Conservation (phyloP, 1,140 invertebrate species). For the Conus betulinus region DNA sequence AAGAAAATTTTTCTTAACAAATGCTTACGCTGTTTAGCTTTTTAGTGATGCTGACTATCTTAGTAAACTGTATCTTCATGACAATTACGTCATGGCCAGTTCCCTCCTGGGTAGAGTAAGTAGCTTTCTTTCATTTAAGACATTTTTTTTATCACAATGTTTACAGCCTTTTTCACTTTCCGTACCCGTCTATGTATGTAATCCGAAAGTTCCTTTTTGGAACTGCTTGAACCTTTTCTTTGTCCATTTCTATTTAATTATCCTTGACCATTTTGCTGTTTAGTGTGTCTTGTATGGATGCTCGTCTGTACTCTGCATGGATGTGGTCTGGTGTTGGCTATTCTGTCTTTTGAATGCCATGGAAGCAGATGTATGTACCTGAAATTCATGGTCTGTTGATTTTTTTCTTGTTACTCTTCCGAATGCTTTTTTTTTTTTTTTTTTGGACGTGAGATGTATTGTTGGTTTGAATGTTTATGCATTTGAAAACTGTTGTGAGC, state of each 20-base stretch:
- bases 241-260: not conserved
- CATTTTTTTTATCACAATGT: too few relatives aligned
- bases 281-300: not conserved
- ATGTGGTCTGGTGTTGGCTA: not conserved
- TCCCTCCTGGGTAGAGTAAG: not conserved
- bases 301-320: not conserved
- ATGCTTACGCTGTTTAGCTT: not conserved
- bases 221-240: not conserved
- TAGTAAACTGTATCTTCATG: slow-evolving; percentile 7
- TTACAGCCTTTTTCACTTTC: not conserved
- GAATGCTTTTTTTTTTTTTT: not conserved
- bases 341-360: not conserved
- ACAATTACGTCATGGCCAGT: not conserved
- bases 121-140: not conserved
- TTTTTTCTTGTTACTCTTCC: not conserved
- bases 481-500: too few relatives aligned
- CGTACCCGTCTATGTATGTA: not conserved
- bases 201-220: not conserved
- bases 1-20: not conserved
- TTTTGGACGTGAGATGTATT: not conserved
- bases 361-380: not conserved
- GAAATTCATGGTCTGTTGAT: not conserved
- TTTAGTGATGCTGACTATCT: not conserved
- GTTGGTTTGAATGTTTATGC: too few relatives aligned
- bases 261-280: not conserved